Base-by-base conservation (phyloP, 2,113 vertebrate species). In the Seriola quinqueradiata region DNA sequence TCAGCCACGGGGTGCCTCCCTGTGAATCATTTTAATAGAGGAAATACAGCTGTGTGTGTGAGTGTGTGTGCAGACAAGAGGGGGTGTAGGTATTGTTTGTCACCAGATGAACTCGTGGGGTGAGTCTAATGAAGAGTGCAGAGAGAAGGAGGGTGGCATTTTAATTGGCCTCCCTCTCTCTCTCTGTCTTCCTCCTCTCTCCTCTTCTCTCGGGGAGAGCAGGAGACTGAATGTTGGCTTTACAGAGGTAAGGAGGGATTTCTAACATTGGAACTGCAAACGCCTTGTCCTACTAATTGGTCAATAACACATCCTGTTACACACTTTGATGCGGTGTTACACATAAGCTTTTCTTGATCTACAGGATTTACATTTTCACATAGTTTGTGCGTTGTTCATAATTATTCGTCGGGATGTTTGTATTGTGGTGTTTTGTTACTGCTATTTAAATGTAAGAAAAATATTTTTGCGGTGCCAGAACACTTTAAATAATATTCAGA, bases 71-170 rank as follows among this genome's bases (percentile, higher is more conserved):
- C 54, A 75, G 82, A 77, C 75, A 57, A 48, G 82, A 70, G 66
- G 79, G 80, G 82, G 88, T 70, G 89, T 79, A 89, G 91, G 90
- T 93, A 92, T 92, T 93, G 92, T 92, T 93, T 94, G 93, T 93
- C 90, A 90, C 91, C 82, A 91, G 91, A 90, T 92, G 91, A 94
- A 92, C 91, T 91, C 87, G 72, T 91, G 89, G 92, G 88, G 88
- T 91, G 88, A 92, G 87, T 90, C 93, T 93, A 94, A 92, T 93
- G 92, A 93, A 91, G 88, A 92, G 87, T 87, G 86, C 78, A 90
- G 87, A 85, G 89, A 89, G 83, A 84, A 82, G 87, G 84, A 93
- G 91, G 92, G 90, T 90, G 89, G 91, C 90, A 90, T 92, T 93
- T 92, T 92, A 94, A 95, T 93, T 94, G 92, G 91, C 84, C 82